Percentiles rank a stretch among this genome's conserved stretches.
Evolutionary conservation across 2,113 vertebrate species (phyloP).

Genomic region (Cariama cristata): DNA sequence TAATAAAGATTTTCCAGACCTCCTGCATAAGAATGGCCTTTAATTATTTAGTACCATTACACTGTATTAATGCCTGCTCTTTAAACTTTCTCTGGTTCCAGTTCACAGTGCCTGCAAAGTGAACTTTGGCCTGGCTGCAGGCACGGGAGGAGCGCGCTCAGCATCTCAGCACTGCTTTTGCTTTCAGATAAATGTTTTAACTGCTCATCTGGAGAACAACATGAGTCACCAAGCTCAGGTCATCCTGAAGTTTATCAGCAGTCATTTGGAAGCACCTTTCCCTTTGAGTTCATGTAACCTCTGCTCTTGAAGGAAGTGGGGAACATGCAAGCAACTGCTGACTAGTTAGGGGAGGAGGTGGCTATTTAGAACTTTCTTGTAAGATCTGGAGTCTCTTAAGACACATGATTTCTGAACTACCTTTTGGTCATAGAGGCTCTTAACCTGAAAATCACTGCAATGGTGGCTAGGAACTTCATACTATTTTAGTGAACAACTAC

Average conservation of each 20-base stretch:
- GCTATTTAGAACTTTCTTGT: not conserved
- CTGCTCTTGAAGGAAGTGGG: not conserved
- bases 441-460: not conserved
- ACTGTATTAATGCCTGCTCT: not conserved
- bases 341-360: not conserved
- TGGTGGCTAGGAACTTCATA: not conserved
- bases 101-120: not conserved
- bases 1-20: constrained; percentile 28
- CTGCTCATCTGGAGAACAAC: not conserved
- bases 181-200: constrained; percentile 8
- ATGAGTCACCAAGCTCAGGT: constrained; percentile 24
- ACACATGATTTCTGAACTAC: not conserved
- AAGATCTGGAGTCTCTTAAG: not conserved
- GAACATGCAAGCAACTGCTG: not conserved
- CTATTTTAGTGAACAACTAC: not conserved
- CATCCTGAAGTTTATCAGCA: constrained; percentile 1
- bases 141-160: not conserved
- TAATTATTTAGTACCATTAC: constrained; percentile 27
- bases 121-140: constrained; percentile 1
- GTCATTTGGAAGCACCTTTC: not conserved
- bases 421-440: not conserved
- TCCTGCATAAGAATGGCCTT: not conserved
- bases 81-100: not conserved
- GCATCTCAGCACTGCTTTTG: not conserved
- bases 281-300: constrained; percentile 23